Conservation (phyloP, 2,797 vertebrate species). For the Lerista edwardsae region DNA sequence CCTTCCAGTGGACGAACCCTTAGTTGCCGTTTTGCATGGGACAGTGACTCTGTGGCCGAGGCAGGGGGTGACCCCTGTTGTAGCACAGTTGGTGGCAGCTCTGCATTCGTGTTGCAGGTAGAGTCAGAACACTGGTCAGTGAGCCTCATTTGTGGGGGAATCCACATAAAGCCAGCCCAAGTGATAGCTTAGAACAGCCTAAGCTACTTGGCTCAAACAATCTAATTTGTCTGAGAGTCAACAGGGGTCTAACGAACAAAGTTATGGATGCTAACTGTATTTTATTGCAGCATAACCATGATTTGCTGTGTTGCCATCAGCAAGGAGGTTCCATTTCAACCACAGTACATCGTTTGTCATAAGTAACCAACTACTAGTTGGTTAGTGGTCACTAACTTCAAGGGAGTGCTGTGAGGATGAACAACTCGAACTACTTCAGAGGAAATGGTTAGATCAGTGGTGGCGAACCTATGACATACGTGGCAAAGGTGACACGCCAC, state of each 20-base stretch:
- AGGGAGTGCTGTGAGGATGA: neutral
- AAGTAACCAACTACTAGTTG: too few species aligned
- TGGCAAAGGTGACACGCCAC: too few species aligned
- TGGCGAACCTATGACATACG: too few species aligned
- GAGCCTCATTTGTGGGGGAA: neutral
- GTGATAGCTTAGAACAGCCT: too few species aligned
- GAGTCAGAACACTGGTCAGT: neutral
- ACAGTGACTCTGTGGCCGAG: neutral
- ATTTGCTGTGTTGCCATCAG: neutral
- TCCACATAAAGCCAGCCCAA: neutral
- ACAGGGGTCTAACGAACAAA: neutral
- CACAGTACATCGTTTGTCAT: neutral
- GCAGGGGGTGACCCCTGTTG: neutral
- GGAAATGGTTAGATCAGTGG: neutral
- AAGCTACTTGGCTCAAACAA: neutral
- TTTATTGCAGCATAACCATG: neutral
- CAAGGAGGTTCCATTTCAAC: neutral
- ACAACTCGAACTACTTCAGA: neutral
- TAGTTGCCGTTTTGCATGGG: neutral
- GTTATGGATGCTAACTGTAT: too few species aligned
- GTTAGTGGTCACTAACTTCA: neutral
- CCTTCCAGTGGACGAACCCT: neutral
- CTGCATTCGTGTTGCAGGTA: too few species aligned
- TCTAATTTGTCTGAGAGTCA: neutral
- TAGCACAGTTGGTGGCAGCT: neutral